Evolutionary conservation across 2,113 vertebrate species (phyloP).

Genomic region (Trogon surrucura): DNA sequence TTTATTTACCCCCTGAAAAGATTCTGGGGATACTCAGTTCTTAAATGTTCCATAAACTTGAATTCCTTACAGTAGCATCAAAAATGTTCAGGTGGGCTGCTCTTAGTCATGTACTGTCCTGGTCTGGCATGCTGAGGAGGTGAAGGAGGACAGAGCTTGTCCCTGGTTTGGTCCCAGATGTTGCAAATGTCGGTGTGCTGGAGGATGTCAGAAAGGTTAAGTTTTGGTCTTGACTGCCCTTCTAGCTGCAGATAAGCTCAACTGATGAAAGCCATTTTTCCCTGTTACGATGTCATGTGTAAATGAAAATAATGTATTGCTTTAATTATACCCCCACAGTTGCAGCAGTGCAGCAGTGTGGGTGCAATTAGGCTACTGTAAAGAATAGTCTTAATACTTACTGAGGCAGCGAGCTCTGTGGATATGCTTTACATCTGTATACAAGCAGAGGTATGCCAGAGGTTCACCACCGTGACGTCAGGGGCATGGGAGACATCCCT

Average conservation of each 20-base stretch:
- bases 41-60: neutral
- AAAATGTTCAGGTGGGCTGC: neutral
- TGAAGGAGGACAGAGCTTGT: neutral
- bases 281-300: neutral
- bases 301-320: slow-evolving; percentile 1
- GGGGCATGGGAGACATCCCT: rapidly evolving
- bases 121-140: neutral
- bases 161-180: neutral
- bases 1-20: neutral
- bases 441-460: neutral
- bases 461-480: neutral
- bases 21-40: neutral
- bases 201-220: neutral
- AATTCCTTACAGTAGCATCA: neutral
- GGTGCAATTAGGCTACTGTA: neutral
- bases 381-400: neutral
- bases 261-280: slow-evolving; percentile 15
- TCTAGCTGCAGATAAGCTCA: neutral
- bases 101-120: neutral
- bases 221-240: neutral
- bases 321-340: slow-evolving; percentile 5
- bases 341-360: neutral
- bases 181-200: neutral
- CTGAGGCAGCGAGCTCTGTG: neutral
- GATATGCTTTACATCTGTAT: neutral